Base-by-base conservation (phyloP, 2,113 vertebrate genomes). In the Suncus etruscus region DNA sequence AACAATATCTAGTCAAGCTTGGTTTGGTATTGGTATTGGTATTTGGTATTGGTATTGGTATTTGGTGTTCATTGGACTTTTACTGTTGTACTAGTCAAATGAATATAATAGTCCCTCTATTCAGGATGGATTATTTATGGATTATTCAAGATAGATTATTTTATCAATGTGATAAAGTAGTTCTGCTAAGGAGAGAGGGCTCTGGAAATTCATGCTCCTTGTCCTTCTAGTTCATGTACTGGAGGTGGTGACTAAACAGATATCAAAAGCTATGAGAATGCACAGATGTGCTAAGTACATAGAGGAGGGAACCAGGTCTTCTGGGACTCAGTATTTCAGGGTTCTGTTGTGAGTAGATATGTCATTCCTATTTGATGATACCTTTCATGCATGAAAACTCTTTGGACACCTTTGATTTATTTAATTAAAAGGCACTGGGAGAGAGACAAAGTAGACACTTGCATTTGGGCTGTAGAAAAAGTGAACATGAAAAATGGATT, bases 401-500 rank as follows among this genome's bases (percentile, higher is more conserved):
- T 78, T 77, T 9, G 9, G 92, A 16, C 90, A 68, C 61, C 48
- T 94, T 90, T 93, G 96, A 84, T 74, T 75, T 83, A 88, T 94
- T 86, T 95, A 95, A 95, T 92, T 83, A 83, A 93, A 94, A 87
- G 65, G 81, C 95, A 73, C 95, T 81, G 77, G 61, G 75, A 29
- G 61, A 94, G 80, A 84, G 81, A 92, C 86, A 91, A 97, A 94
- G 76, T 93, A 89, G 83, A 31, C 58, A 82, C 47, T 94, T 79
- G 9, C 16, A 73, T 72, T 95, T 94, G 24, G 25, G 86, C 92
- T 92, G 27, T 70, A 31, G 94, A 93, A 95, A 87, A 95, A 96
- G 2, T 82, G 61, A 92, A 70, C 81, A 83, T 94, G 92, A 97
- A 96, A 95, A 96, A 95, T 96, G 75, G 54, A 76, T 82, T 90